Base-by-base conservation (phyloP, 2,797 vertebrate genomes). In the Sphenopsis melanotis region DNA sequence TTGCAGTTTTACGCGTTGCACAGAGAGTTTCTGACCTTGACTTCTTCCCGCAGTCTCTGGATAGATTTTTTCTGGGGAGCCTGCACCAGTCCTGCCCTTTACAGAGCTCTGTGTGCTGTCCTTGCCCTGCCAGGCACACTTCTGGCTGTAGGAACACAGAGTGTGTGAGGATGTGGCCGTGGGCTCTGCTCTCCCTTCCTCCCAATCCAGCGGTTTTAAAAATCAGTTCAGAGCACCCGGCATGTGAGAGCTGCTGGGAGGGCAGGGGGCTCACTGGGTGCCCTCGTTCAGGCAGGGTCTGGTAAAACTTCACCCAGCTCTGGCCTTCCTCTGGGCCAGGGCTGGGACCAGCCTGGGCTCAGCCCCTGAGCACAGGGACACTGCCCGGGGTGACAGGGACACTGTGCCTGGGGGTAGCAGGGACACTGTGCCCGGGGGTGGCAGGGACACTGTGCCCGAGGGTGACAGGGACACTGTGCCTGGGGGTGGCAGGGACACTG, bases 111-210 rank as follows among this genome's bases (percentile, higher is more conserved):
- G 29, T 12, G 4, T 10, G 29, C 50, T 36, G 1, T 27, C 70
- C 69, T 39, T 24, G 50, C 11, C 4, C 16, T 10, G 53, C 65
- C 46, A 2, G 21, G 29, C 1, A 11, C 11, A 2, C 11, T 32
- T 37, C 63, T 27, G 75, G 34, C 75, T 27, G 41, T 4, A 7
- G 64, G 49, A 74, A 23, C 8, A 7, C 5, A 1, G 15, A 0
- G 21, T 15, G 10, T 1, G 6, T 6, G 21, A n/a, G 70, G 69
- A 34, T 20, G 49, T n/a, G 13, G 42, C 56, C 0, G 0, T 2
- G 22, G 30, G 29, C 55, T 91, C 42, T 41, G 78, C 75, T 22
- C 59, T 79, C 59, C 34, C 26, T 27, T n/a, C 49, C 44, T 53
- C 29, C 49, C 47, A 6, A 15, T 2, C n/a, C 27, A 1, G 30